Percentiles rank a stretch among this genome's conserved stretches.
Conservation (phyloP, 2,797 vertebrate genomes). For the Tamandua tetradactyla region DNA sequence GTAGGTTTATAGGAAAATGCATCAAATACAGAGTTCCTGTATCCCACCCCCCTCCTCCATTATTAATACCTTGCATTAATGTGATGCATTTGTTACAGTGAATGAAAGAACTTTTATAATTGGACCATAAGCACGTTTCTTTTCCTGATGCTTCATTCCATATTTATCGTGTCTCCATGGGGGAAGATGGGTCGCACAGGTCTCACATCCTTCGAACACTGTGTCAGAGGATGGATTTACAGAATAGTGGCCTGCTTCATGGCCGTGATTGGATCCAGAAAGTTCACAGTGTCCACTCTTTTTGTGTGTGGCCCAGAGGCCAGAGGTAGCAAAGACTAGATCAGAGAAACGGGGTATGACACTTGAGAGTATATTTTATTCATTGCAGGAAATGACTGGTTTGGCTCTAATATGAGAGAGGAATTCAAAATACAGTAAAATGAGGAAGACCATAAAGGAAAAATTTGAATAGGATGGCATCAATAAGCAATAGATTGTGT, state of each 20-base stretch:
- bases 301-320: not conserved
- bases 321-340: not conserved
- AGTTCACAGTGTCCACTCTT: not conserved
- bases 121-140: not conserved
- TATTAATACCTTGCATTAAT: no score
- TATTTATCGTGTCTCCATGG: not conserved
- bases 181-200: fast-evolving
- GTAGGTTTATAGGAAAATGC: no score
- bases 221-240: not conserved
- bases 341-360: fast-evolving
- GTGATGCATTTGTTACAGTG: no score
- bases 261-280: not conserved
- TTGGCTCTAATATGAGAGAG: not conserved
- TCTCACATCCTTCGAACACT: no score
- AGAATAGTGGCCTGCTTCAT: not conserved
- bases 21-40: no score
- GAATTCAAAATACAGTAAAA: not conserved
- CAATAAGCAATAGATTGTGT: not conserved
- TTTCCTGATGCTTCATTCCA: not conserved
- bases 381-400: not conserved
- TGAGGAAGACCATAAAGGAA: not conserved
- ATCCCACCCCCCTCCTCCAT: no score
- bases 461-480: not conserved
- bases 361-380: constrained; percentile 4
- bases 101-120: no score